phyloP scores from a whole-genome alignment of 2,113 vertebrate species.

The Syngnathoides biaculeatus region DNA sequence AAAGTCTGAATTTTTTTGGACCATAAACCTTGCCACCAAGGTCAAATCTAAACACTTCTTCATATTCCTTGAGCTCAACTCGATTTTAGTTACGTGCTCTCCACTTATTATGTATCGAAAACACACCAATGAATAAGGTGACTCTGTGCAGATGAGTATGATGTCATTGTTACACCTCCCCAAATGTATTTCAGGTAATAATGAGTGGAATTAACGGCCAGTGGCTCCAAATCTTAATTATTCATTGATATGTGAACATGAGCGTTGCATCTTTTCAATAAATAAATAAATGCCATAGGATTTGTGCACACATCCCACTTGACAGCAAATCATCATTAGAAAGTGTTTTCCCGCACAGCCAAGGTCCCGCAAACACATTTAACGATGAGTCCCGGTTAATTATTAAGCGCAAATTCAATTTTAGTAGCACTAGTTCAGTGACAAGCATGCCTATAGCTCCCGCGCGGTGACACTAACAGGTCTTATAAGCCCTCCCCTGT shows the following conservation, averaged over 20 bases:
- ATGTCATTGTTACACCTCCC: conserved; percentile 12
- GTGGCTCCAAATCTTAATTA: conserved; percentile 5
- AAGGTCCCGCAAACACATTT: conserved; percentile 23
- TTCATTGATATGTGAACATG: neutral
- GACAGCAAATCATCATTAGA: conserved; percentile 37
- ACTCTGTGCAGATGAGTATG: conserved; percentile 19
- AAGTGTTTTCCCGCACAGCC: conserved; percentile 19
- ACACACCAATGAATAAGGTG: conserved; percentile 16
- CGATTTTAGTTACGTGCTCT: conserved; percentile 41
- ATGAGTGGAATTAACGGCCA: conserved; percentile 7
- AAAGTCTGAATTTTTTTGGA: conserved; percentile 41
- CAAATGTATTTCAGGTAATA: conserved; percentile 12
- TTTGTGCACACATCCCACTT: conserved; percentile 8
- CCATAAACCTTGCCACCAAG: conserved; percentile 33
- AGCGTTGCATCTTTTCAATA: neutral
- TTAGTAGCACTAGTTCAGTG: conserved; percentile 32
- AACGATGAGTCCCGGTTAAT: conserved; percentile 49
- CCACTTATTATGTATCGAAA: conserved; percentile 5
- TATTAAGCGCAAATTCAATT: conserved; percentile 52
- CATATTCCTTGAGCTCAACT: conserved; percentile 41
- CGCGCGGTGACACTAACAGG: conserved; percentile 32
- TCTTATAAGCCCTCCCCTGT: conserved; percentile 48
- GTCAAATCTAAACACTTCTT: conserved; percentile 43
- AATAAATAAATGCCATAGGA: neutral
- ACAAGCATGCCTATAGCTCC: conserved; percentile 31